Evolutionary conservation across 2,113 vertebrate genomes (phyloP).

Genomic region (Brachypteracias leptosomus): DNA sequence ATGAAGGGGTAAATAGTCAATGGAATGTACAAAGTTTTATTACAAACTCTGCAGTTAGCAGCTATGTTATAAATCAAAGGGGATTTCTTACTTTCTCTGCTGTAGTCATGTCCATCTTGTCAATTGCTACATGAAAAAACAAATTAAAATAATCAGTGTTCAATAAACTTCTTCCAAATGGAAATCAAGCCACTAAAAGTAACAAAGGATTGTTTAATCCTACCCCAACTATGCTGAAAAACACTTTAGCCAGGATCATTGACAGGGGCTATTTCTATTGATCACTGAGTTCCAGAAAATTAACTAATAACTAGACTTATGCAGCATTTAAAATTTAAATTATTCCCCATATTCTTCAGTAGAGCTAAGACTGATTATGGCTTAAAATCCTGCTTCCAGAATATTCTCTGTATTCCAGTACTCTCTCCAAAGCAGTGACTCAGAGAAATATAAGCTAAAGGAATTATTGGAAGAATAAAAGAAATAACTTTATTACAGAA

Average conservation of each 20-base stretch:
- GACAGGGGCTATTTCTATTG: neutral
- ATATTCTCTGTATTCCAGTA: no score
- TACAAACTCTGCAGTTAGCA: neutral
- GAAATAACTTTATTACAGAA: neutral
- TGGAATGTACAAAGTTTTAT: neutral
- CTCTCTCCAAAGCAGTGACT: neutral
- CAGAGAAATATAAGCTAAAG: neutral
- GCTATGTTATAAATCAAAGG: neutral
- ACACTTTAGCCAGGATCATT: neutral
- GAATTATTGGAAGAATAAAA: neutral
- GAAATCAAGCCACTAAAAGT: neutral
- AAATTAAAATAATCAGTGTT: neutral
- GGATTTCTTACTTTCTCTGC: constrained; percentile 80
- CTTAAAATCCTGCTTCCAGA: neutral
- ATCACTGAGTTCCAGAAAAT: neutral
- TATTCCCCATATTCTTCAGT: neutral
- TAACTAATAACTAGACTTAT: neutral
- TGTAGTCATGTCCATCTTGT: constrained; percentile 76
- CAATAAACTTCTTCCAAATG: neutral
- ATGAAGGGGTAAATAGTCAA: accelerated
- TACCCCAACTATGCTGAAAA: neutral
- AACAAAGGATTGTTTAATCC: neutral
- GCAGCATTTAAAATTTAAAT: neutral
- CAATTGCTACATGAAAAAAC: constrained; percentile 76
- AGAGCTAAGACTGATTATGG: neutral